Base-by-base conservation (phyloP, 2,113 vertebrate genomes). In the Myxocyprinus asiaticus region DNA sequence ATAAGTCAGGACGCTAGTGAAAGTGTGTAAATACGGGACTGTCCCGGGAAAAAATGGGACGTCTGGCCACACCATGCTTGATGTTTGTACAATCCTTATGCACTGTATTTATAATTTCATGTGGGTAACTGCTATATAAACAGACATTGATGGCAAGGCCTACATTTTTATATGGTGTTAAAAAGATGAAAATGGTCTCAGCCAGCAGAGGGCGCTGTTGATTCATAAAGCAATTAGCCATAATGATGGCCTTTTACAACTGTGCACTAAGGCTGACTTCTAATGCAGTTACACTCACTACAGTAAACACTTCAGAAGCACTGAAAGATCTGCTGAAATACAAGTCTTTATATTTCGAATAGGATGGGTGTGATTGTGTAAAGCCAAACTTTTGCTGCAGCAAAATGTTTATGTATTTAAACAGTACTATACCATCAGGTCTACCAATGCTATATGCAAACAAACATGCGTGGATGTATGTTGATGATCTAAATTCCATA, bases 181-280 rank as follows among this genome's bases (percentile, higher is more conserved):
- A 53, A 48, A 7, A 10, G 42, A 33, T 33, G 22, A 33, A 33
- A 17, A 9, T 42, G 15, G 47, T 48, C 11, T 7, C 43, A 14
- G 50, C 55, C 81, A 67, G 69, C 47, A 78, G 81, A 62, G 45
- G 68, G 76, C 68, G 76, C 63, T 45, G 58, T 58, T 5, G 68
- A 8, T 45, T 77, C 33, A 64, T 45, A 6, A 14, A 15, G 10
- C 11, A 55, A 10, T 63, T 43, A 64, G 4, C 53, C 45, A 10
- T 62, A 2, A 51, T 10, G 8, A 14, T 12, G 58, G 9, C 50
- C 47, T 62, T 1, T 58, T n/a, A 47, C 53, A 14, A 58, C 10
- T 17, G n/a, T 62, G 53, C 11, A 58, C 55, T 53, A 10, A 53
- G 50, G 22, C 22, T 33, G 4, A 43, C 43, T 56, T n/a, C 6